These are phyloP conservation scores for Myoxocephalus aenaeus DNA, from an alignment of 2,797 vertebrate genomes.

Conservation along the genomic window DNA sequence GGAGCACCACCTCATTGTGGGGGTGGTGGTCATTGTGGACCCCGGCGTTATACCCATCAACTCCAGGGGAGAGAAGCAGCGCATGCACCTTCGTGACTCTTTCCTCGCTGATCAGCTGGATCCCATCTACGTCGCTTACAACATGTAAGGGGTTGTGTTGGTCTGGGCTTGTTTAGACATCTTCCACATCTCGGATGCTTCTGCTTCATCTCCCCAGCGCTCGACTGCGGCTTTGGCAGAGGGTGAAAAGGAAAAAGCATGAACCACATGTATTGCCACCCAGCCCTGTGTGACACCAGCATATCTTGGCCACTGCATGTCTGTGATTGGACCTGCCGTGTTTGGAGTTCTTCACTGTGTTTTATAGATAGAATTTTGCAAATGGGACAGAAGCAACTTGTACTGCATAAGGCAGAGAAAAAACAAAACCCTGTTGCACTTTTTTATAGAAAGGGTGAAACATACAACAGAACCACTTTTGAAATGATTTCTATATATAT, in stretches of 20 bases:
- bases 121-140: constrained; percentile 98
- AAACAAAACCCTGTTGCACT: constrained; percentile 58
- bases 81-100: constrained; percentile 98
- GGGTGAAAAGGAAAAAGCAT: constrained; percentile 54
- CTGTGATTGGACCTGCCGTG: constrained; percentile 64
- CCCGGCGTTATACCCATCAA: constrained; percentile 98
- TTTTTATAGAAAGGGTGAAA: constrained; percentile 39
- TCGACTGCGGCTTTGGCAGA: constrained; percentile 32
- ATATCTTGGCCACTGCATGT: constrained; percentile 74
- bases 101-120: constrained; percentile 98
- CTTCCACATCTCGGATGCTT: constrained; percentile 16
- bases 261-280: constrained; percentile 45
- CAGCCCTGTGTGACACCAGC: constrained; percentile 68
- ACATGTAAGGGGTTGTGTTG: constrained; percentile 87
- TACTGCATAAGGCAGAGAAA: constrained; percentile 40
- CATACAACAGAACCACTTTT: constrained; percentile 48
- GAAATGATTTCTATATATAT: constrained; percentile 25
- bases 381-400: constrained; percentile 46
- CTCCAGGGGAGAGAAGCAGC: constrained; percentile 98
- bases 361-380: constrained; percentile 60
- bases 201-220: constrained; percentile 21
- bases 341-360: constrained; percentile 77
- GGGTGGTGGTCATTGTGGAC: constrained; percentile 98
- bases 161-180: not conserved
- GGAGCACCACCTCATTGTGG: constrained; percentile 97